These are phyloP conservation scores for Forpus xanthops DNA, from an alignment of 2,797 vertebrate genomes.

Conservation along the genomic window DNA sequence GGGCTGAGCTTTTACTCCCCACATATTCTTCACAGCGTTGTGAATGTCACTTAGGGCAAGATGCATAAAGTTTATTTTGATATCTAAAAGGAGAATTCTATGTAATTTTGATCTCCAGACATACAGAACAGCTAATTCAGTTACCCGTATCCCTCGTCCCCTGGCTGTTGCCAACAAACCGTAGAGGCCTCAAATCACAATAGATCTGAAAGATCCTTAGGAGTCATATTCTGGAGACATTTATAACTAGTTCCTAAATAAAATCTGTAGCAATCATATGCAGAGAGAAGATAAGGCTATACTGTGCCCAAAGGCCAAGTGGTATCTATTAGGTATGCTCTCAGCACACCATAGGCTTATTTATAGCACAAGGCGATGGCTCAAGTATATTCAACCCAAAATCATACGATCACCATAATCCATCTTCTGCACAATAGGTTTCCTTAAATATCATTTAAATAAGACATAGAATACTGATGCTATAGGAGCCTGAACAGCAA, in stretches of 20 bases:
- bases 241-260: not conserved
- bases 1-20: not conserved
- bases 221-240: not conserved
- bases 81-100: not conserved
- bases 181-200: not conserved
- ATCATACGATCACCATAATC: not conserved
- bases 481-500: not conserved
- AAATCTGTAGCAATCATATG: not conserved
- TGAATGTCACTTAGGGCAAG: not conserved
- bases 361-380: not conserved
- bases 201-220: not conserved
- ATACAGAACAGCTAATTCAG: not conserved
- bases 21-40: not conserved
- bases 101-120: not conserved
- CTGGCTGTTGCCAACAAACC: not conserved
- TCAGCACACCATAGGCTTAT: not conserved
- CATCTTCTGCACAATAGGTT: not conserved
- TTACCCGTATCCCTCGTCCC: not conserved
- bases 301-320: not conserved
- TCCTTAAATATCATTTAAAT: not conserved
- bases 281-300: not conserved
- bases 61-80: not conserved
- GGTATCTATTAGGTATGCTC: not conserved
- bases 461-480: not conserved
- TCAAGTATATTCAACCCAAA: not conserved